Percentiles rank a stretch among this genome's conserved stretches.
These are phyloP conservation scores for Phenganax stokvisi DNA, from an alignment of 92 coral and sea anemone species.

Conservation along the genomic window DNA sequence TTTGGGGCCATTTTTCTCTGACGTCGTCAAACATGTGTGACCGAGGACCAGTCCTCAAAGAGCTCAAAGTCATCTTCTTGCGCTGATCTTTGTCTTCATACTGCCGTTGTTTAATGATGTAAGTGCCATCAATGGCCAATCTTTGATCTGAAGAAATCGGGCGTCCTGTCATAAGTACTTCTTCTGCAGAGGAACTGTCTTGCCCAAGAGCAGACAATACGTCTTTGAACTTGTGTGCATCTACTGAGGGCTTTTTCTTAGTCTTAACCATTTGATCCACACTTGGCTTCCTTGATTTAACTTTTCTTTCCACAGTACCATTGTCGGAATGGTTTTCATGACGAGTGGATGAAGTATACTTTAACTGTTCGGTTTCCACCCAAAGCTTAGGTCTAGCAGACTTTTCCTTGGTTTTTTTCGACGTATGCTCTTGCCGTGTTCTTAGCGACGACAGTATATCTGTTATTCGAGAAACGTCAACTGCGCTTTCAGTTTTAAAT, in stretches of 20 bases:
- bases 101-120: slow-evolving; percentile 30
- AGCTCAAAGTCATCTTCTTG: slow-evolving; percentile 22
- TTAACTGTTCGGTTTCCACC: too few species aligned
- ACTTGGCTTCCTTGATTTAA: background rate
- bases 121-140: slow-evolving; percentile 20
- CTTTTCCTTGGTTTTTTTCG: background rate
- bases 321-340: background rate
- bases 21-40: slow-evolving; percentile 35
- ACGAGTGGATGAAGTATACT: too few species aligned
- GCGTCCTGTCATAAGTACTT: slow-evolving; percentile 10
- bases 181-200: slow-evolving; percentile 21
- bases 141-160: slow-evolving; percentile 2
- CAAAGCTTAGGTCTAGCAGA: background rate
- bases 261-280: background rate
- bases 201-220: slow-evolving; percentile 28
- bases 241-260: background rate
- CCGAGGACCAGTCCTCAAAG: slow-evolving; percentile 35
- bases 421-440: background rate
- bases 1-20: slow-evolving; percentile 10
- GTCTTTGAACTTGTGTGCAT: slow-evolving; percentile 26
- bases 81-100: slow-evolving; percentile 11
- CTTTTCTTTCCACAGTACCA: background rate
- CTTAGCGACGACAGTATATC: background rate
- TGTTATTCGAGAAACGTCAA: background rate
- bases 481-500: background rate